A percentile compares a stretch with the other conserved stretches of the same genome.
Conservation (phyloP, 2,113 vertebrate genomes). For the Dolichotis patagonum region DNA sequence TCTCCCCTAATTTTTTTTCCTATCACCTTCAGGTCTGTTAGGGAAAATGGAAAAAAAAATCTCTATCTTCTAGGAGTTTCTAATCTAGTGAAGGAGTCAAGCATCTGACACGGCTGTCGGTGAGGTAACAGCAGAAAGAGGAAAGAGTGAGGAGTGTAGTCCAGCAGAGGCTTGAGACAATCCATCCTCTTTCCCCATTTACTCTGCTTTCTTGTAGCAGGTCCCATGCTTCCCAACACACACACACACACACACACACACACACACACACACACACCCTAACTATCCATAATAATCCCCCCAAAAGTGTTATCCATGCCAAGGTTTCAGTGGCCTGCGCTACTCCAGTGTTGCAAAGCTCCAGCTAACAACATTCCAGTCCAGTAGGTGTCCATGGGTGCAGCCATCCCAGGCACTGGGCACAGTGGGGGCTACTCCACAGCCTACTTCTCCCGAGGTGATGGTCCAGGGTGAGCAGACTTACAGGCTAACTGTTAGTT, state of each 20-base stretch:
- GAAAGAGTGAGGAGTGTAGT: background rate
- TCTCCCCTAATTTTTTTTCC: background rate
- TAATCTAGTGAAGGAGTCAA: background rate
- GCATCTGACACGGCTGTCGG: background rate
- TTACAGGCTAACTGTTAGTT: conserved; percentile 32
- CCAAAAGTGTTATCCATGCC: background rate
- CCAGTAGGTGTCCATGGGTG: background rate
- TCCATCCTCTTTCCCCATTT: background rate
- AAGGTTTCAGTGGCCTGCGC: background rate
- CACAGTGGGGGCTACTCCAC: background rate
- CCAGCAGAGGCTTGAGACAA: background rate
- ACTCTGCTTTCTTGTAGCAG: background rate
- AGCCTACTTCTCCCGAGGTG: background rate
- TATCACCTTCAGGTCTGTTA: background rate
- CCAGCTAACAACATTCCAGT: background rate
- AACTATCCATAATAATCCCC: too few species aligned
- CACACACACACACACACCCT: background rate
- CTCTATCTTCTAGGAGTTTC: background rate
- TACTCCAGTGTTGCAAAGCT: background rate
- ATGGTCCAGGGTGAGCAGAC: background rate
- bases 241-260: background rate
- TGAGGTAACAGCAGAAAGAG: background rate
- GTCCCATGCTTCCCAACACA: background rate
- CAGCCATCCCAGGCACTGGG: background rate
- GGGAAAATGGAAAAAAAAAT: background rate